Evolutionary conservation across 2,113 vertebrate species (phyloP).

Genomic region (Gambusia holbrooki): DNA sequence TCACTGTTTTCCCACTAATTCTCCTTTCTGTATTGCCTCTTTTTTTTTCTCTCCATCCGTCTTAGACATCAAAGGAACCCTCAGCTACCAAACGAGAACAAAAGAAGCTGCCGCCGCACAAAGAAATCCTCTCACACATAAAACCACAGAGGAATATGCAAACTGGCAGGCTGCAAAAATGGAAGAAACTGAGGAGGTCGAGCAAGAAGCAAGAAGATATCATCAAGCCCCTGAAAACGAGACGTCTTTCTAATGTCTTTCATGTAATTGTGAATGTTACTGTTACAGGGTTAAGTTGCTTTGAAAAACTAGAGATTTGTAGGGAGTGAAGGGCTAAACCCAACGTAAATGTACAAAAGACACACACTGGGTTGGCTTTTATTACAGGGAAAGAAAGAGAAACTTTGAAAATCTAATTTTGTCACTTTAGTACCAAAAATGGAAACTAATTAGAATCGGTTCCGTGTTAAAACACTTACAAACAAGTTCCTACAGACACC

Average conservation of each 20-base stretch:
- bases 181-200: conserved; percentile 15
- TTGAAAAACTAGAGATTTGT: neutral
- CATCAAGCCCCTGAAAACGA: conserved; percentile 12
- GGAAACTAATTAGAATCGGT: too few relatives aligned
- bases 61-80: conserved; percentile 63
- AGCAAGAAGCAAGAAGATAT: conserved; percentile 14
- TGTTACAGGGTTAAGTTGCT: neutral
- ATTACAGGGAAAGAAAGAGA: too few relatives aligned
- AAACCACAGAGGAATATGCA: conserved; percentile 39
- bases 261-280: neutral
- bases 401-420: too few relatives aligned
- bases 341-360: neutral
- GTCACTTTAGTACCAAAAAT: too few relatives aligned
- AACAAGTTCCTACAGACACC: neutral
- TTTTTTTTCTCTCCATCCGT: conserved; percentile 35
- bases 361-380: too few relatives aligned
- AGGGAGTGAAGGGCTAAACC: conserved; percentile 2
- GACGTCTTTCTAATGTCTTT: neutral
- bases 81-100: conserved; percentile 57
- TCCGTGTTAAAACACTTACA: neutral
- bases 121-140: conserved; percentile 53
- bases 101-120: conserved; percentile 51
- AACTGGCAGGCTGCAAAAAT: conserved; percentile 16
- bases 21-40: conserved; percentile 42
- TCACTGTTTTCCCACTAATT: conserved; percentile 48